Conservation (phyloP, 2,888 invertebrate species). For the Leuctra nigra region DNA sequence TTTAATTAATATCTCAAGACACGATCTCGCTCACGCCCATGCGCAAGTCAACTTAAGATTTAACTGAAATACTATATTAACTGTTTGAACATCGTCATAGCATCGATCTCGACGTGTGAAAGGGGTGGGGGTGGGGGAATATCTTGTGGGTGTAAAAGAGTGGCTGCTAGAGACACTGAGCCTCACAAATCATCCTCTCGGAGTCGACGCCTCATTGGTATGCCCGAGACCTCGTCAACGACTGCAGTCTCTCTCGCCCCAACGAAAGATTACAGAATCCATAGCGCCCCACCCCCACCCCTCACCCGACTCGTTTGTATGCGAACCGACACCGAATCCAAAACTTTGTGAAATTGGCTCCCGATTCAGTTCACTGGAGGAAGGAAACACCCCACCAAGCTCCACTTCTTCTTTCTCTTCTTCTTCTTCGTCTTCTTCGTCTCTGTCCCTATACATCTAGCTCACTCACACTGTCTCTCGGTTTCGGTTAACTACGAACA, state of each 20-base stretch:
- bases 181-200: conserved; percentile 30
- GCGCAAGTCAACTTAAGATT: too few species aligned
- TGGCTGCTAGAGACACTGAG: too few species aligned
- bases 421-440: conserved; percentile 12
- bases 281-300: conserved; percentile 13
- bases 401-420: conserved; percentile 8
- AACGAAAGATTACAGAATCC: neutral
- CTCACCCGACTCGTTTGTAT: conserved; percentile 40
- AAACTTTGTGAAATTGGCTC: conserved; percentile 50
- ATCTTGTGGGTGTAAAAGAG: too few species aligned
- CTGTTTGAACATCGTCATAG: too few species aligned
- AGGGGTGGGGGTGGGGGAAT: too few species aligned
- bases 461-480: neutral
- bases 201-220: conserved; percentile 36
- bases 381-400: conserved; percentile 39
- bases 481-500: conserved; percentile 16
- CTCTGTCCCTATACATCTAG: neutral
- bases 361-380: conserved; percentile 48
- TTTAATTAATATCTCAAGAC: too few species aligned
- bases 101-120: too few species aligned
- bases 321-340: conserved; percentile 43
- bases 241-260: conserved; percentile 8
- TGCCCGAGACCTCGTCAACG: conserved; percentile 31
- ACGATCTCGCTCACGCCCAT: too few species aligned
- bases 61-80: too few species aligned